A percentile compares a stretch with the other conserved stretches of the same genome.
Evolutionary conservation across 2,113 vertebrate genomes (phyloP).

Genomic region (Jacana jacana): DNA sequence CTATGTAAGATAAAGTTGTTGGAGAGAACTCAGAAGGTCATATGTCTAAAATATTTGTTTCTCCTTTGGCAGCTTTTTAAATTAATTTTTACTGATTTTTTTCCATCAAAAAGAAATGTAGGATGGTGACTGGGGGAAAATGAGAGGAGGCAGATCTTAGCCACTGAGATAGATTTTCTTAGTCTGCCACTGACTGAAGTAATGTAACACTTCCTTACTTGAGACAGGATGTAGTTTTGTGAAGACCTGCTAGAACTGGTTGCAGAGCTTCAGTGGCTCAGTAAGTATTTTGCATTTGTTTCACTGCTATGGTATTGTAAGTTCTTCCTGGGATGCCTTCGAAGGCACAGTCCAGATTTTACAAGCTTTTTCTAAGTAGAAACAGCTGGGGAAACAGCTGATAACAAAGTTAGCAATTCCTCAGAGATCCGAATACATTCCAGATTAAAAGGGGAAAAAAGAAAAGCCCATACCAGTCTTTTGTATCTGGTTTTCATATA

Average conservation of each 20-base stretch:
- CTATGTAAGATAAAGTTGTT: slow-evolving; percentile 41
- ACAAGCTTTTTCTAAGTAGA: not conserved
- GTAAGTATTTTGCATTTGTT: not conserved
- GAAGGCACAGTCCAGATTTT: not conserved
- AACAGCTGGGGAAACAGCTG: not conserved
- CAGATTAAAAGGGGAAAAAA: not conserved
- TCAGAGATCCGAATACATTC: not conserved
- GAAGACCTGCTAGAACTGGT: not conserved
- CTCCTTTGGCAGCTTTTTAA: slow-evolving; percentile 67
- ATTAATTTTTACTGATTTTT: slow-evolving; percentile 60
- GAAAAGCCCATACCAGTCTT: not conserved
- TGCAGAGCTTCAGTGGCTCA: not conserved
- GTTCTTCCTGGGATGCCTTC: not conserved
- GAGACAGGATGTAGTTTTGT: not conserved
- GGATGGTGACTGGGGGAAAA: not conserved
- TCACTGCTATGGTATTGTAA: not conserved
- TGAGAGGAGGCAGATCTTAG: not conserved
- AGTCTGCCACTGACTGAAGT: not conserved
- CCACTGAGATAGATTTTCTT: not conserved
- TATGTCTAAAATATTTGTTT: slow-evolving; percentile 49
- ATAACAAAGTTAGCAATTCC: not conserved
- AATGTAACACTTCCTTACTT: not conserved
- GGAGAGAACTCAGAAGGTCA: slow-evolving; percentile 43
- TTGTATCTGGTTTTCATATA: not conserved
- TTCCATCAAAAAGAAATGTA: not conserved